Base-by-base conservation (phyloP, 2,888 invertebrate genomes). In the Crepidodera aurea region DNA sequence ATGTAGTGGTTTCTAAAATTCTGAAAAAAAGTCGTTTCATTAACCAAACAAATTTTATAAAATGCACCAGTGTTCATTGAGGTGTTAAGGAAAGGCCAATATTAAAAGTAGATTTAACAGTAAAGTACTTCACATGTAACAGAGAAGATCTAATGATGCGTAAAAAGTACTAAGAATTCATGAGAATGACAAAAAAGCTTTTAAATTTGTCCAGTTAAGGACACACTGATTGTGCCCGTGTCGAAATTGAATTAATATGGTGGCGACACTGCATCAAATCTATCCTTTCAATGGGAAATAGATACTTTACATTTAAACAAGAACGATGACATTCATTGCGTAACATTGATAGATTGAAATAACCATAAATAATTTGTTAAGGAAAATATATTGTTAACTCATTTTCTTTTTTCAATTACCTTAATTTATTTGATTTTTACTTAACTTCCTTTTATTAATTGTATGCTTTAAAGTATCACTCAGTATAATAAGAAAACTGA, bases 181-280 rank as follows among this genome's bases (percentile, higher is more conserved):
- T 48, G 27, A 29, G 39, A 57, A 48, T 57, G 57, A 57, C 25
- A 57, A 39, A 12, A 39, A 32, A 27, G 2, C 54, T 25, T 56
- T 44, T 15, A 25, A 18, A 32, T 18, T 46, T 55, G 46, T 55
- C 55, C 34, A 22, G 44, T 44, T 55, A 46, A 34, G 32, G 55
- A 55, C 44, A 37, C 37, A 37, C 39, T 10, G 22, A 44, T 22
- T 40, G 55, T 55, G 55, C n/a, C 55, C 55, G 55, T 55, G 27
- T 57, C 57, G 25, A 39, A 57, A 34, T 12, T 15, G 12, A 57
- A 48, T 48, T 57, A 39, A 13, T 50, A 57, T 48, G 57, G 48
- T 57, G 39, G 50, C 34, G 57, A 48, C 57, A 50, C 57, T 57
- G 57, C 48, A 57, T 39, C 48, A 48, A 57, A 57, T 57, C 48